phyloP scores from a whole-genome alignment of 2,797 vertebrate genomes.

The Spizella passerina region DNA sequence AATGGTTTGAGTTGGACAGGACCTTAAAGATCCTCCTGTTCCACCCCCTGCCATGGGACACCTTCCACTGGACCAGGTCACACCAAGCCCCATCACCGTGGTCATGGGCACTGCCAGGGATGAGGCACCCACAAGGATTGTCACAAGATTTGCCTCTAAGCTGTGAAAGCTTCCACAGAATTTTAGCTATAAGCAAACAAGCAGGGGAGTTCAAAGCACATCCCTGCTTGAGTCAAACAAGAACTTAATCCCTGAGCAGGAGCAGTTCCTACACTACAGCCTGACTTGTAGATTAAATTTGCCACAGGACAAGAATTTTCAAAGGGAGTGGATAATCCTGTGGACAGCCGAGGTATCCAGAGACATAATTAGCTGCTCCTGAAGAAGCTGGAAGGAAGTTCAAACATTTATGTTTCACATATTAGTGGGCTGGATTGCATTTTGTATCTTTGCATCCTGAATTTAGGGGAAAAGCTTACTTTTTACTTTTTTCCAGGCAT shows the following conservation, averaged over 20 bases:
- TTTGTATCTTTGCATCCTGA: neutral
- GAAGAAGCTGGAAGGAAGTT: neutral
- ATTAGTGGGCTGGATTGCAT: neutral
- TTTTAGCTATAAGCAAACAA: neutral
- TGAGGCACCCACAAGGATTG: too few relatives aligned
- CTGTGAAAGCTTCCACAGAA: neutral
- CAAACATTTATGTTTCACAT: neutral
- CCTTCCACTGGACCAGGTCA: neutral
- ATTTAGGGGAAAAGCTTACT: neutral
- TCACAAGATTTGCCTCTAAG: neutral
- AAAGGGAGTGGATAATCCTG: neutral
- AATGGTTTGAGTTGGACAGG: neutral
- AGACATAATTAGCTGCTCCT: neutral
- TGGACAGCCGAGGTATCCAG: neutral
- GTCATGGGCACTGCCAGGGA: neutral
- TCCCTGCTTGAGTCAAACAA: neutral
- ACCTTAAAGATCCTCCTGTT: rapidly evolving
- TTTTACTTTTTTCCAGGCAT: neutral
- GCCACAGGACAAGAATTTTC: neutral
- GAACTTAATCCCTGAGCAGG: neutral
- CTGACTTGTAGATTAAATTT: neutral
- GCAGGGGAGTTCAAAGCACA: neutral
- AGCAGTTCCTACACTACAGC: neutral
- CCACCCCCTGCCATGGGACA: neutral
- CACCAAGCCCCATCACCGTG: neutral